A percentile compares a stretch with the other conserved stretches of the same genome.
Conservation (phyloP, 2,113 vertebrate genomes). For the Gambusia affinis region DNA sequence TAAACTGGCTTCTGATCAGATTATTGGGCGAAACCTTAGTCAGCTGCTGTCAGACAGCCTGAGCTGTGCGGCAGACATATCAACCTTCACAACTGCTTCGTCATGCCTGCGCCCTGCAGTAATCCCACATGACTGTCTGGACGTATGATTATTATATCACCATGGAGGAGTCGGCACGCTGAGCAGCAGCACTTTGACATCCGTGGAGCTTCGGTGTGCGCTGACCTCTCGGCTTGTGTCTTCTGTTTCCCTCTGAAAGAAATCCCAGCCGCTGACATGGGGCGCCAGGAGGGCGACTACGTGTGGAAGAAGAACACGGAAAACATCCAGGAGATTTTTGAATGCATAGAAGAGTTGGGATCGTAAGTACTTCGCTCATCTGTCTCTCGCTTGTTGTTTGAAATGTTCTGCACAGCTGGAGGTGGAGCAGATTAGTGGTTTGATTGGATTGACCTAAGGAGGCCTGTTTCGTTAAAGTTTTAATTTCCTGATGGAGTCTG, state of each 20-base stretch:
- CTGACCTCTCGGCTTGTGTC: background rate
- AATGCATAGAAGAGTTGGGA: constrained; percentile 92
- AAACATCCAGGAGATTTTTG: constrained; percentile 92
- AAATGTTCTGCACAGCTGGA: background rate
- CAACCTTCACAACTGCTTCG: constrained; percentile 26
- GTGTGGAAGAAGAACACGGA: constrained; percentile 93
- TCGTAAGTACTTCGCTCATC: constrained; percentile 84
- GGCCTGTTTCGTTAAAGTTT: constrained; percentile 30
- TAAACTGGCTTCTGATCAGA: constrained; percentile 1
- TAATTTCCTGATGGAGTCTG: background rate
- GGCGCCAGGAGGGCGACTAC: constrained; percentile 82
- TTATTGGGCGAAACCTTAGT: constrained; percentile 43
- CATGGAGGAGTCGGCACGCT: constrained; percentile 11
- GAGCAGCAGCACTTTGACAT: background rate
- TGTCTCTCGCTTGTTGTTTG: too few species aligned
- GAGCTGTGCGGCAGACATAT: constrained; percentile 23
- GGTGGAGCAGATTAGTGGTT: constrained; percentile 39
- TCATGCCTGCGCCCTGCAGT: constrained; percentile 37
- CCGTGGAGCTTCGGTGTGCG: background rate
- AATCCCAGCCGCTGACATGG: constrained; percentile 84
- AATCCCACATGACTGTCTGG: constrained; percentile 44
- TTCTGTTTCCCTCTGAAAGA: constrained; percentile 57
- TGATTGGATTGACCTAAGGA: constrained; percentile 58
- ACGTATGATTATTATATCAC: background rate
- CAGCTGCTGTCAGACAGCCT: constrained; percentile 40